A percentile compares a stretch with the other conserved stretches of the same genome.
phyloP scores from a whole-genome alignment of 2,888 invertebrate genomes.

The Erebia epiphron region DNA sequence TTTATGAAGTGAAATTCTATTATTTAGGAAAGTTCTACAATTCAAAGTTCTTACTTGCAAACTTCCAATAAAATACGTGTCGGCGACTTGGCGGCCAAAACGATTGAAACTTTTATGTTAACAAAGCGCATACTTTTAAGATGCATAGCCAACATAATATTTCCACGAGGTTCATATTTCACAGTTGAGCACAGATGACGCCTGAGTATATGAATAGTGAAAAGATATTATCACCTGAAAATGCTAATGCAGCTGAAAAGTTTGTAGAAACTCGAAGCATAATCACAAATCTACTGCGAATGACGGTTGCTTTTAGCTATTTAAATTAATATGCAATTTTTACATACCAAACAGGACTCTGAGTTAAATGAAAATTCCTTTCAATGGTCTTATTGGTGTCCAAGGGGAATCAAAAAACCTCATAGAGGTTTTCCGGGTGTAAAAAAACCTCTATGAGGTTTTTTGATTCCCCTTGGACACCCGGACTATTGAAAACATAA shows the following conservation, averaged over 20 bases:
- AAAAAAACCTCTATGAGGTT: too few species aligned
- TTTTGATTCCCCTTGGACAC: too few species aligned
- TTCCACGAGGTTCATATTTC: slow-evolving; percentile 31
- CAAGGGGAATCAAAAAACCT: too few species aligned
- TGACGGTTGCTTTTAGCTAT: slow-evolving; percentile 42
- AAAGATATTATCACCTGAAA: slow-evolving; percentile 45
- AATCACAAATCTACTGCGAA: slow-evolving; percentile 44
- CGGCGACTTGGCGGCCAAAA: slow-evolving; percentile 17
- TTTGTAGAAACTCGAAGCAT: slow-evolving; percentile 42
- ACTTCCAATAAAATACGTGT: slow-evolving; percentile 15
- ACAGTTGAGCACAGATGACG: slow-evolving; percentile 40
- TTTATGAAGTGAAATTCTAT: slow-evolving; percentile 5
- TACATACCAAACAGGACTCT: slow-evolving; percentile 30
- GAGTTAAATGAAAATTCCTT: slow-evolving; percentile 23
- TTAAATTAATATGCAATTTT: slow-evolving; percentile 46
- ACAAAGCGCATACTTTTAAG: slow-evolving; percentile 33
- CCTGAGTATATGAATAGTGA: slow-evolving; percentile 35
- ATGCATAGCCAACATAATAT: slow-evolving; percentile 36
- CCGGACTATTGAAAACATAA: too few species aligned
- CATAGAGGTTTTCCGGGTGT: too few species aligned
- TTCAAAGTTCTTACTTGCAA: slow-evolving; percentile 7
- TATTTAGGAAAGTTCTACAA: slow-evolving; percentile 11
- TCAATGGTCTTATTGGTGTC: neutral
- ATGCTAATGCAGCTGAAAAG: slow-evolving; percentile 44
- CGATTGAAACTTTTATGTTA: slow-evolving; percentile 31